Evolutionary conservation across 2,888 invertebrate species (phyloP).

Genomic region (Nasonia oneida): DNA sequence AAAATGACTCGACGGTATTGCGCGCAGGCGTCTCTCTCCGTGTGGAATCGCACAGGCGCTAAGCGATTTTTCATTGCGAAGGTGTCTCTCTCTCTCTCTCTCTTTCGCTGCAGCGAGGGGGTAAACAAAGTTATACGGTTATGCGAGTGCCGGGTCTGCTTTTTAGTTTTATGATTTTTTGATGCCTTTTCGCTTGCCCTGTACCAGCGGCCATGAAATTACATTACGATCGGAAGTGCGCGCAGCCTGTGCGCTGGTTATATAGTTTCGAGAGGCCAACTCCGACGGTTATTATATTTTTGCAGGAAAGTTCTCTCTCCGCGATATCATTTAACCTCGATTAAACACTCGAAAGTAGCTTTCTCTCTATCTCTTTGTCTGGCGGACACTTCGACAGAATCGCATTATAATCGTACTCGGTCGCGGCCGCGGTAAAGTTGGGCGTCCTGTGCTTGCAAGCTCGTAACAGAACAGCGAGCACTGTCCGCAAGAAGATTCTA

Average conservation of each 20-base stretch:
- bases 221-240: not conserved
- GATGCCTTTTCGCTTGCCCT: not conserved
- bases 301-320: not conserved
- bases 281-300: not conserved
- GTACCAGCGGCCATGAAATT: not conserved
- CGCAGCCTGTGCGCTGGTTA: not conserved
- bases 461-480: not conserved
- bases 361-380: not conserved
- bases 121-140: conserved; percentile 4
- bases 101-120: not conserved
- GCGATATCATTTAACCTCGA: not conserved
- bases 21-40: not conserved
- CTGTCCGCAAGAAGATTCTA: not conserved
- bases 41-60: conserved; percentile 18
- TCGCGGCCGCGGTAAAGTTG: not conserved
- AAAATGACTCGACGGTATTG: conserved; percentile 43
- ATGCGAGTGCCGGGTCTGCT: not conserved
- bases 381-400: not conserved
- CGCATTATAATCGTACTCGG: not conserved
- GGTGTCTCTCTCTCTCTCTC: not conserved
- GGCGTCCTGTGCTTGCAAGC: not conserved
- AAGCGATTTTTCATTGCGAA: conserved; percentile 57
- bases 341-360: not conserved
- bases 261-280: not conserved
- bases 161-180: conserved; percentile 5